Base-by-base conservation (phyloP, 2,888 invertebrate species). In the Sinelater perroti region DNA sequence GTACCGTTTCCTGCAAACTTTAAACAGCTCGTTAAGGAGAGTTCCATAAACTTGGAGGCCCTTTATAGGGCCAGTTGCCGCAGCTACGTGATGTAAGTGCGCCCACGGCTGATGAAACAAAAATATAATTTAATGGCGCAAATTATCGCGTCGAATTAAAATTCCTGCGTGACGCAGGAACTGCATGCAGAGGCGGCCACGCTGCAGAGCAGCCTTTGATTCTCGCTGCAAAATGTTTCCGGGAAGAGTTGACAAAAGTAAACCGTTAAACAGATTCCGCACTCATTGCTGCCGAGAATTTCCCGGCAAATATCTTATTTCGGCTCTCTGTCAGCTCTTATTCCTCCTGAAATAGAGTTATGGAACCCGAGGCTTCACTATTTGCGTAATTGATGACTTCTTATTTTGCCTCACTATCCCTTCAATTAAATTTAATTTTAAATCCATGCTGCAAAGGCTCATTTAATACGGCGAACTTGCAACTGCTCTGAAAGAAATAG, bases 21-120 rank as follows among this genome's bases (percentile, higher is more conserved):
- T 30, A 44, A 44, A 44, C n/a, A 44, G 44, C 44, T 44, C 44
- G 30, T 44, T 44, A 44, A 44, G 44, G 44, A 30, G 30, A 44
- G 18, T 44, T 2, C 4, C n/a, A 11, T 10, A 44, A 44, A 44
- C 44, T 44, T 44, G 16, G 44, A 16, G 44, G 30, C 44, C 44
- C 30, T 44, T 44, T 44, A 44, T 17, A 44, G 17, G 44, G 28
- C 28, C 44, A 44, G 44, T 44, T 44, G 26, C 44, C 30, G 11
- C 44, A 42, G 44, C 30, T 44, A 44, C 44, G 28, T 44, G 11
- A 17, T 24, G 28, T 28, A 44, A 44, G 30, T 44, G 30, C 44
- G 44, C 10, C 30, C 17, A 16, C 18, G 13, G 44, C 18, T 44
- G 28, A 44, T 30, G 30, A 28, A 44, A 17, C 44, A 17, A 7